Conservation (phyloP, 1,140 invertebrate species). For the Sitophilus oryzae region DNA sequence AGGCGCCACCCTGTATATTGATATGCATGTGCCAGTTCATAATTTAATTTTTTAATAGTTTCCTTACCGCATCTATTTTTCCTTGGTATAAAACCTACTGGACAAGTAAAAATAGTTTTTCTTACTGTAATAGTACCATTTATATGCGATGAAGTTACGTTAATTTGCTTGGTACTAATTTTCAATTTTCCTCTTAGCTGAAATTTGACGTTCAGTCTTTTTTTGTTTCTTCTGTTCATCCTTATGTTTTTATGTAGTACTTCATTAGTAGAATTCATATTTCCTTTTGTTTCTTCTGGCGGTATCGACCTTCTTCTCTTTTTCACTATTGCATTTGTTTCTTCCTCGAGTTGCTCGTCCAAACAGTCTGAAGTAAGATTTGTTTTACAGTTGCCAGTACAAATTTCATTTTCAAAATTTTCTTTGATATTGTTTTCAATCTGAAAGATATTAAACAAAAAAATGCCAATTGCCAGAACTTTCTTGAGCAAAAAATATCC, state of each 20-base stretch:
- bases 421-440: constrained; percentile 29
- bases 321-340: constrained; percentile 30
- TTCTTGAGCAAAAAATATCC: too few relatives aligned
- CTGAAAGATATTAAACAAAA: constrained; percentile 21
- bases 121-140: constrained; percentile 29
- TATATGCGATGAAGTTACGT: constrained; percentile 10
- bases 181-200: constrained; percentile 27
- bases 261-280: constrained; percentile 5
- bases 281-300: neutral
- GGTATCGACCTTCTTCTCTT: constrained; percentile 22
- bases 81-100: constrained; percentile 32
- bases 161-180: constrained; percentile 9
- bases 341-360: constrained; percentile 31
- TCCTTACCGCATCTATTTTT: constrained; percentile 40
- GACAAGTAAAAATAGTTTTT: constrained; percentile 31
- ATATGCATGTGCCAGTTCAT: too few relatives aligned
- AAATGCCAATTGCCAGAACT: neutral
- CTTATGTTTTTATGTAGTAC: constrained; percentile 20
- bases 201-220: constrained; percentile 33
- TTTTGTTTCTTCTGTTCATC: constrained; percentile 20
- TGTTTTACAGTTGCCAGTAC: constrained; percentile 28
- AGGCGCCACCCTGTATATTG: too few relatives aligned
- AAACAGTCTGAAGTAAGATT: constrained; percentile 41
- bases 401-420: constrained; percentile 24
- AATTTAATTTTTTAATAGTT: too few relatives aligned